Percentiles rank a stretch among this genome's conserved stretches.
phyloP scores from a whole-genome alignment of 2,888 invertebrate genomes.

The Psylliodes chrysocephalus region DNA sequence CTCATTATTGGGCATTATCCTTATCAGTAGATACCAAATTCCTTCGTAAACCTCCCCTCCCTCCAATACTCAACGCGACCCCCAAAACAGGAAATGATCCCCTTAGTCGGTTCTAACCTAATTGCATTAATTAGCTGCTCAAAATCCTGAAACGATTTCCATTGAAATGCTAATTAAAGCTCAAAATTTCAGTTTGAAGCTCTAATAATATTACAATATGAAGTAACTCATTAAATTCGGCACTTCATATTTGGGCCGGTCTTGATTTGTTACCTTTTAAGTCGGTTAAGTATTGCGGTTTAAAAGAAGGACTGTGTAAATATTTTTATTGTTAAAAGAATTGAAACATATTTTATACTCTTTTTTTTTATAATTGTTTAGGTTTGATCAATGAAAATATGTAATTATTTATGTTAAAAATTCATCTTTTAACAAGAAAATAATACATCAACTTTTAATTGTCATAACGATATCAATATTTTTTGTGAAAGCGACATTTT shows the following conservation, averaged over 20 bases:
- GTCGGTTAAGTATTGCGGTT: neutral
- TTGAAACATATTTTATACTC: too few species aligned
- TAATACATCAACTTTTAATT: too few species aligned
- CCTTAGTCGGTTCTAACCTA: constrained; percentile 3
- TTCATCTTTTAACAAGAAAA: too few species aligned
- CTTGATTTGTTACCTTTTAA: neutral
- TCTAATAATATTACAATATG: constrained; percentile 8
- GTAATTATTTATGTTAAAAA: too few species aligned
- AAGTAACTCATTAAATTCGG: constrained; percentile 5
- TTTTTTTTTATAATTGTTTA: too few species aligned
- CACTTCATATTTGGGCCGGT: neutral
- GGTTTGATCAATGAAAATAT: too few species aligned
- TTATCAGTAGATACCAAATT: neutral
- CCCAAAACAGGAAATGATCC: neutral
- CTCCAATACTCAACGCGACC: too few species aligned
- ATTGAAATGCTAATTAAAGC: constrained; percentile 14
- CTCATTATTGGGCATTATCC: neutral
- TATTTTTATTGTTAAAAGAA: too few species aligned
- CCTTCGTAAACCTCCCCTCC: neutral
- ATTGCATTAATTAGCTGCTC: constrained; percentile 16
- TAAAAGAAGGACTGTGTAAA: too few species aligned
- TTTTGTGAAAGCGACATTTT: too few species aligned
- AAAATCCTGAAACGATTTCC: constrained; percentile 13
- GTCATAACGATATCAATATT: too few species aligned
- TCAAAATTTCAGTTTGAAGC: constrained; percentile 12